Evolutionary conservation across 2,113 vertebrate genomes (phyloP).

Genomic region (Dicerorhinus sumatrensis): DNA sequence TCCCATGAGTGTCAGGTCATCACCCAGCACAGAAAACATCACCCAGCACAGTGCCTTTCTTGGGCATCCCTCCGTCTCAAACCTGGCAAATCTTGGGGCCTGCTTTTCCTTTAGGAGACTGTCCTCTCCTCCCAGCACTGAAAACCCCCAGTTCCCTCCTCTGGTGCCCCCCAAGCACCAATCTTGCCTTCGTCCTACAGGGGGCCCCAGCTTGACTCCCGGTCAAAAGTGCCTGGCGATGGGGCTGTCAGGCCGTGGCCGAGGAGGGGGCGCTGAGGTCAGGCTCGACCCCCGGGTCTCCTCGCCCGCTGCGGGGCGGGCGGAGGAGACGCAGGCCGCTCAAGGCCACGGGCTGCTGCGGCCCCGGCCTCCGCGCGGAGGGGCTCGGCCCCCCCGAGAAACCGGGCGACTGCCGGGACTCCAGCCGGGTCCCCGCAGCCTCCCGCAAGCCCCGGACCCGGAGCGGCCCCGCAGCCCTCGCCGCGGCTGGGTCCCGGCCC

Average conservation of each 20-base stretch:
- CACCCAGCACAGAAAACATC: constrained; percentile 50
- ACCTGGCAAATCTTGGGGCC: constrained; percentile 16
- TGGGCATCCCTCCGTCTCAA: constrained; percentile 37
- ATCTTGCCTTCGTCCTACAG: constrained; percentile 21
- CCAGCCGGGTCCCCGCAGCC: neutral
- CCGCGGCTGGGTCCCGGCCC: neutral
- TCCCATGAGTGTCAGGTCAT: constrained; percentile 51
- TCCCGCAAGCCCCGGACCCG: neutral
- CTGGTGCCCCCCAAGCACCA: neutral
- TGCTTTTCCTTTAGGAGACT: constrained; percentile 37
- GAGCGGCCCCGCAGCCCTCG: neutral
- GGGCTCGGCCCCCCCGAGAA: neutral
- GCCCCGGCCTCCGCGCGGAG: constrained; percentile 11
- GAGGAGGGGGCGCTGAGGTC: neutral
- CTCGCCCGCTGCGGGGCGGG: neutral
- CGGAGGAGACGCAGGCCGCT: constrained; percentile 59
- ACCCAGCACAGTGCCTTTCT: neutral
- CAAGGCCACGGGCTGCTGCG: constrained; percentile 39
- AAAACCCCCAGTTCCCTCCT: neutral
- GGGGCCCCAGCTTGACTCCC: neutral
- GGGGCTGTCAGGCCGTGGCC: constrained; percentile 63
- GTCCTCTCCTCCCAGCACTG: constrained; percentile 23
- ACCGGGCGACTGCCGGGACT: neutral
- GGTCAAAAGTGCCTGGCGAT: neutral
- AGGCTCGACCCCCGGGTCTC: constrained; percentile 1